Percentiles rank a stretch among this genome's conserved stretches.
phyloP scores from a whole-genome alignment of 2,113 vertebrate genomes.

The Diphyllodes magnificus region DNA sequence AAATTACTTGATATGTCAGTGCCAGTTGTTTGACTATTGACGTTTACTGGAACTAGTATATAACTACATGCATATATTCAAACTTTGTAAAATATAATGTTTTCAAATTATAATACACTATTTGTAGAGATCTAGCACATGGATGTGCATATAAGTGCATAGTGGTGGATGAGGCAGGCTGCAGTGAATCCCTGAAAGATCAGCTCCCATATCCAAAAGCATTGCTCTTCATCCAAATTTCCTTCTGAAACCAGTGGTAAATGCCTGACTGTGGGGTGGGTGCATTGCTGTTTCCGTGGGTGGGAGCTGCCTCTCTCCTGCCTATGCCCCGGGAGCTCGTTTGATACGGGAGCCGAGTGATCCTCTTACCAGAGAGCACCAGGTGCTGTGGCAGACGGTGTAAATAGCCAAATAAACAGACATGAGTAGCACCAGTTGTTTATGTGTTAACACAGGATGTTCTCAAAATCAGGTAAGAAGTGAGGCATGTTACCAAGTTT shows the following conservation, averaged over 20 bases:
- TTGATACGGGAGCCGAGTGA: not conserved
- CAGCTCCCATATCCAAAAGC: not conserved
- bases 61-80: not conserved
- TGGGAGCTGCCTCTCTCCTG: not conserved
- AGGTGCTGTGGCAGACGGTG: not conserved
- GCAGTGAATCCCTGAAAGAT: not conserved
- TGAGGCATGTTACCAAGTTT: constrained; percentile 22
- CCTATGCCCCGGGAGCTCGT: not conserved
- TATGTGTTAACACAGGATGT: constrained; percentile 42
- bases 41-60: not conserved
- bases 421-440: not conserved
- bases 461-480: constrained; percentile 48
- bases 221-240: not conserved
- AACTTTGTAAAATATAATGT: not conserved
- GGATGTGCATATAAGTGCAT: not conserved
- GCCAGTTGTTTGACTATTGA: not conserved
- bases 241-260: not conserved
- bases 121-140: not conserved
- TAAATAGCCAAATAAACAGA: not conserved
- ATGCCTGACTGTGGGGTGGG: not conserved
- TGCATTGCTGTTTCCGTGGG: not conserved
- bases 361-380: not conserved
- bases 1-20: not conserved
- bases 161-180: not conserved
- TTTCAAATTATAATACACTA: accelerated